phyloP scores from a whole-genome alignment of 2,888 invertebrate species.

The Scaptomyza polygonia region DNA sequence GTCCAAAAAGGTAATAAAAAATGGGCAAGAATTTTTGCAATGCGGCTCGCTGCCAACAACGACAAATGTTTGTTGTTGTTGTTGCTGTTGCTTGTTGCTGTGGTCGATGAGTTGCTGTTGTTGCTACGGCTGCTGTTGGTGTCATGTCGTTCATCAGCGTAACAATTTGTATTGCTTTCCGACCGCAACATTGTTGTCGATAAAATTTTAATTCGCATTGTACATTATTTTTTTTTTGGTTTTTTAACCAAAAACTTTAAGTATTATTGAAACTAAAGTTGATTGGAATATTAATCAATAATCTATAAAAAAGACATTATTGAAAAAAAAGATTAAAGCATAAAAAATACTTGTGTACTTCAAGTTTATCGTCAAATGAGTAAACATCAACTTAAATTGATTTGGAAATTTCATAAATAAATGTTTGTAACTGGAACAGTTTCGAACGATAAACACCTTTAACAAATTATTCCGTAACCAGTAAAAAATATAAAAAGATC shows the following conservation, averaged over 20 bases:
- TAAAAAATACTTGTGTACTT: background rate
- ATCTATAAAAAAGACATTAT: background rate
- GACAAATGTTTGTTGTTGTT: conserved; percentile 31
- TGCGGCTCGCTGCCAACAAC: conserved; percentile 56
- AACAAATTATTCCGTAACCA: no score
- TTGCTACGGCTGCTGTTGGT: conserved; percentile 57
- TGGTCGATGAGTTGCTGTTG: conserved; percentile 52
- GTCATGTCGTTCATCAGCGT: conserved; percentile 78
- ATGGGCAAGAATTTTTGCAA: conserved; percentile 60
- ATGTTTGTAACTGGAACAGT: background rate
- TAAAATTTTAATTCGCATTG: conserved; percentile 77
- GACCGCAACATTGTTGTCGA: conserved; percentile 74
- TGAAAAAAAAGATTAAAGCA: background rate
- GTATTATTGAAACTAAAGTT: conserved; percentile 5
- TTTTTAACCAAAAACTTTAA: conserved; percentile 8
- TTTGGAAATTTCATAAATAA: background rate
- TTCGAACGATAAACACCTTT: no score
- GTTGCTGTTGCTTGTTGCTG: conserved; percentile 48
- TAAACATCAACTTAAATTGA: background rate
- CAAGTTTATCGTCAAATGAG: background rate
- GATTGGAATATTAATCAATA: conserved; percentile 4
- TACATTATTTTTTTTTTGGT: conserved; percentile 30
- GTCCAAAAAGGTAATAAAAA: conserved; percentile 32
- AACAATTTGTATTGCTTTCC: conserved; percentile 74
- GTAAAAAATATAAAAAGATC: no score